Conservation (phyloP, 2,797 vertebrate genomes). For the Austrolebias charrua region DNA sequence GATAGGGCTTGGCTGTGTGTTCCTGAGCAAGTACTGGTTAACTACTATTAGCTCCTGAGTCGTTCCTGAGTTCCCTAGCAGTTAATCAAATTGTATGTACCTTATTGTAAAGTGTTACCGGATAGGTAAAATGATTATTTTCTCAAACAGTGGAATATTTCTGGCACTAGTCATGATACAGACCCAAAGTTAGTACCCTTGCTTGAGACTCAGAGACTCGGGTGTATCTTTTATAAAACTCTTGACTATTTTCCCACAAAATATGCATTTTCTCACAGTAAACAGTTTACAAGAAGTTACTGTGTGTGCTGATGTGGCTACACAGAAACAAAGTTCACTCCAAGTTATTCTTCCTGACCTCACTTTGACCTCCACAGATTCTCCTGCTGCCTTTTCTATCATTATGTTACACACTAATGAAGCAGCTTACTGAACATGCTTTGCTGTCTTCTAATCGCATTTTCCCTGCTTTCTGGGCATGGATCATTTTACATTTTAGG, state of each 20-base stretch:
- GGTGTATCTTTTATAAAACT: too few relatives aligned
- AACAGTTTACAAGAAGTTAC: not conserved
- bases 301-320: not conserved
- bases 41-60: too few relatives aligned
- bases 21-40: too few relatives aligned
- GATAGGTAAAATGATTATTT: not conserved
- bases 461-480: not conserved
- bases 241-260: not conserved
- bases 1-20: too few relatives aligned
- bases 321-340: not conserved
- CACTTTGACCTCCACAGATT: not conserved
- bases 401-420: not conserved
- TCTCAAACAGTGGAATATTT: not conserved
- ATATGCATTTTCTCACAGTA: not conserved
- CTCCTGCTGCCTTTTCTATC: not conserved
- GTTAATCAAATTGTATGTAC: too few relatives aligned
- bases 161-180: too few relatives aligned
- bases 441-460: slow-evolving; percentile 1
- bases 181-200: too few relatives aligned
- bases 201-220: too few relatives aligned
- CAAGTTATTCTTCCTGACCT: not conserved
- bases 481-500: not conserved
- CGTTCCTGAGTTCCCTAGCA: too few relatives aligned
- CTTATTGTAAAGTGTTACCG: too few relatives aligned
- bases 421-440: slow-evolving; percentile 14